phyloP scores from a whole-genome alignment of 1,140 invertebrate species.

The Telenomus remus region DNA sequence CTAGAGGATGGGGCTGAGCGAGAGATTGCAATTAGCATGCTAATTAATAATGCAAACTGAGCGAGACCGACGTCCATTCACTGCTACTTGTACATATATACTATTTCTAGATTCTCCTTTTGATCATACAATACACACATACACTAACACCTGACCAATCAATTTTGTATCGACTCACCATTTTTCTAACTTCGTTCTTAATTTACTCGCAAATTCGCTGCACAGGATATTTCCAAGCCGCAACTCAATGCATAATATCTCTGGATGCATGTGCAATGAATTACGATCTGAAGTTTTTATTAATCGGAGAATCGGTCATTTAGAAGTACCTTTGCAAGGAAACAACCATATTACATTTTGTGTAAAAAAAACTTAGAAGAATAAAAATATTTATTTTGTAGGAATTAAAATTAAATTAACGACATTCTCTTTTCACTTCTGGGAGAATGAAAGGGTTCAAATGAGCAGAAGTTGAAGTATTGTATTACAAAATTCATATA shows the following conservation, averaged over 20 bases:
- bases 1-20: constrained; percentile 53
- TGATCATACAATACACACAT: constrained; percentile 58
- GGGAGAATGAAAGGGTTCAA: no score
- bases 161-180: constrained; percentile 44
- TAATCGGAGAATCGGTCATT: no score
- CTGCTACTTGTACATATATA: constrained; percentile 32
- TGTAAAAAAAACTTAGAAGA: no score
- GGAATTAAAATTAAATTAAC: no score
- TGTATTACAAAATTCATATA: constrained; percentile 8
- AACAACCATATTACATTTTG: no score
- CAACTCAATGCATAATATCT: constrained; percentile 7
- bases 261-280: constrained; percentile 6
- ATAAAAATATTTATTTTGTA: no score
- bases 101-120: constrained; percentile 53
- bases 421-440: no score
- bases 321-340: no score
- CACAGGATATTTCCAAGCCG: constrained; percentile 9
- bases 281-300: no score
- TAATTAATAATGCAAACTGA: constrained; percentile 66
- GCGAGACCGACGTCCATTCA: constrained; percentile 60
- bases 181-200: constrained; percentile 29
- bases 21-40: constrained; percentile 65
- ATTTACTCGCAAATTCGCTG: constrained; percentile 10
- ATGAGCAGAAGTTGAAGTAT: no score
- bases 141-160: constrained; percentile 42